Conservation (phyloP, 2,888 invertebrate species). For the Erebia palarica region DNA sequence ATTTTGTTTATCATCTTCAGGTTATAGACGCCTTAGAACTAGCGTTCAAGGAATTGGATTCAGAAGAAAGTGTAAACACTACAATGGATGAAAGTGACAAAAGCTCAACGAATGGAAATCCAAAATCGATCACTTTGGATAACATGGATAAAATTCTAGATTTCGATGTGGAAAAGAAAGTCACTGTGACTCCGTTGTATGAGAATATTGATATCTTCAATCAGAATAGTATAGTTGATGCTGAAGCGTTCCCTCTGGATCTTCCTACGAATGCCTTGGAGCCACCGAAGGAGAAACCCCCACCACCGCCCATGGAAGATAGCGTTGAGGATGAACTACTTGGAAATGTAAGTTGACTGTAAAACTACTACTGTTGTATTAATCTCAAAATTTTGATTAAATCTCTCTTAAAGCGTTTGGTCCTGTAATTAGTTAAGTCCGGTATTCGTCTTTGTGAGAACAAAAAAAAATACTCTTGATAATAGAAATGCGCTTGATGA, state of each 20-base stretch:
- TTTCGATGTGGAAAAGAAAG: conserved; percentile 60
- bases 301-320: conserved; percentile 88
- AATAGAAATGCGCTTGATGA: not conserved
- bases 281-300: conserved; percentile 93
- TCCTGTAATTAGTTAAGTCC: too few relatives aligned
- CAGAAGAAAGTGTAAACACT: conserved; percentile 62
- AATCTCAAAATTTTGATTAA: too few relatives aligned
- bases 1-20: conserved; percentile 57
- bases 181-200: conserved; percentile 80
- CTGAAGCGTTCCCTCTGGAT: conserved; percentile 79
- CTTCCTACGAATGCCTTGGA: conserved; percentile 84
- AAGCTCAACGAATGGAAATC: conserved; percentile 46
- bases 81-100: conserved; percentile 72
- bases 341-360: conserved; percentile 66
- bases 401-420: too few relatives aligned
- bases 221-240: conserved; percentile 58
- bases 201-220: conserved; percentile 84
- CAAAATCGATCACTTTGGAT: conserved; percentile 40
- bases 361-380: not conserved
- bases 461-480: too few relatives aligned
- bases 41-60: conserved; percentile 85
- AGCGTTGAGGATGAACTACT: conserved; percentile 68
- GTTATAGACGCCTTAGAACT: conserved; percentile 85
- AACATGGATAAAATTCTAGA: conserved; percentile 50
- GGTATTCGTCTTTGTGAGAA: too few relatives aligned